Conservation (phyloP, 2,797 vertebrate species). For the Salmo trutta region DNA sequence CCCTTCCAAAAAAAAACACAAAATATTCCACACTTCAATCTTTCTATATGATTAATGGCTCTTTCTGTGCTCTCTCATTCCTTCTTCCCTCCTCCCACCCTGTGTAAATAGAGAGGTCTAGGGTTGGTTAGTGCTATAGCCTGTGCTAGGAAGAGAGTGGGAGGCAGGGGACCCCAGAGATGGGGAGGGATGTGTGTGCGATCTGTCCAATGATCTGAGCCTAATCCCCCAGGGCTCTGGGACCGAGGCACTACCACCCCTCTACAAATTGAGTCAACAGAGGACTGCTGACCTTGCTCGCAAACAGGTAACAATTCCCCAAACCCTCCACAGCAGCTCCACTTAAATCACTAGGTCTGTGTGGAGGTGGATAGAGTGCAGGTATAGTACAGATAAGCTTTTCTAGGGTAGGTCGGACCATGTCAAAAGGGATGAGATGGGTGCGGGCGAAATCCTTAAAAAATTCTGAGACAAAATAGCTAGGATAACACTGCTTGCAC, state of each 20-base stretch:
- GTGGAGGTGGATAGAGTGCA: neutral
- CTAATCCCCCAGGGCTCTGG: conserved; percentile 3
- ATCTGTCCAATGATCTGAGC: conserved; percentile 6
- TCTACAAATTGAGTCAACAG: conserved; percentile 21
- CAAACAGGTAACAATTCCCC: conserved; percentile 6
- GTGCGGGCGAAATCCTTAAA: neutral
- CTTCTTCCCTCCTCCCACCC: neutral
- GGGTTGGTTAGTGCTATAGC: neutral
- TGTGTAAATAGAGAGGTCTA: conserved; percentile 1
- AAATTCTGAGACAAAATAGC: neutral
- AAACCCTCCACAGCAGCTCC: neutral
- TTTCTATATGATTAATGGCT: conserved; percentile 4
- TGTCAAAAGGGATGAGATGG: neutral
- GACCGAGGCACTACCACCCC: neutral
- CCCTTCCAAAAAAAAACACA: neutral
- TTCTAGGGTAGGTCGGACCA: neutral
- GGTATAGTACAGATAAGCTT: neutral
- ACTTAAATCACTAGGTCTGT: neutral
- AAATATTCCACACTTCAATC: neutral
- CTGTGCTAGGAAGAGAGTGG: neutral
- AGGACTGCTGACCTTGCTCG: conserved; percentile 15
- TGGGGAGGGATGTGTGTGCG: neutral
- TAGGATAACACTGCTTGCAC: neutral
- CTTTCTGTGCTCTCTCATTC: neutral
- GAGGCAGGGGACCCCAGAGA: conserved; percentile 5